Conservation (phyloP, 2,888 invertebrate genomes). For the Thumatha senex region DNA sequence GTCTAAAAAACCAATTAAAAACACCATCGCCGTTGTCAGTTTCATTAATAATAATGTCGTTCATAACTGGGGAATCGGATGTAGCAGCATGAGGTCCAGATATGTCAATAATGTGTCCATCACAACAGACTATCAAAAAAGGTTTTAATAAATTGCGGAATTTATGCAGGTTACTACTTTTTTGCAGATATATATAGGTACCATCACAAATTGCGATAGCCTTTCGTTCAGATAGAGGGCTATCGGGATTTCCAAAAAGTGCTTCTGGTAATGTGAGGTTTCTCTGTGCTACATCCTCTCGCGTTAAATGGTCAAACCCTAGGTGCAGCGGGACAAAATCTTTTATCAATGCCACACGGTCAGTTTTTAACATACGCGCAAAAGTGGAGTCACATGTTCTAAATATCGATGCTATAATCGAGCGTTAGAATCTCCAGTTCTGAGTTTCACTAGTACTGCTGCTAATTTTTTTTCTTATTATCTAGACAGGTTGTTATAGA, state of each 20-base stretch:
- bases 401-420: too few relatives aligned
- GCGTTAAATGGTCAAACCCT: neutral
- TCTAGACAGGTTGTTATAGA: too few relatives aligned
- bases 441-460: too few relatives aligned
- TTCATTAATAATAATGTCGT: neutral
- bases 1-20: neutral
- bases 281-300: neutral
- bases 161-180: neutral
- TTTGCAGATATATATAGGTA: neutral
- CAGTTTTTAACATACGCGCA: too few relatives aligned
- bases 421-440: too few relatives aligned
- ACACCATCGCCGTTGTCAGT: neutral
- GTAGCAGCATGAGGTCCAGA: neutral
- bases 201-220: too few relatives aligned
- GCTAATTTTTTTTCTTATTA: too few relatives aligned
- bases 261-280: neutral
- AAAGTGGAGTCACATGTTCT: too few relatives aligned
- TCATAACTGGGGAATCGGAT: neutral
- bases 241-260: too few relatives aligned
- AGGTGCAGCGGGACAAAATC: neutral
- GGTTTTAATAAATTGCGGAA: neutral
- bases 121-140: slow-evolving; percentile 1
- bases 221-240: too few relatives aligned
- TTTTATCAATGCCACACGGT: too few relatives aligned
- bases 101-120: slow-evolving; percentile 1